Percentiles rank a stretch among this genome's conserved stretches.
Conservation (phyloP, 2,797 vertebrate genomes). For the Gambusia yucatana region DNA sequence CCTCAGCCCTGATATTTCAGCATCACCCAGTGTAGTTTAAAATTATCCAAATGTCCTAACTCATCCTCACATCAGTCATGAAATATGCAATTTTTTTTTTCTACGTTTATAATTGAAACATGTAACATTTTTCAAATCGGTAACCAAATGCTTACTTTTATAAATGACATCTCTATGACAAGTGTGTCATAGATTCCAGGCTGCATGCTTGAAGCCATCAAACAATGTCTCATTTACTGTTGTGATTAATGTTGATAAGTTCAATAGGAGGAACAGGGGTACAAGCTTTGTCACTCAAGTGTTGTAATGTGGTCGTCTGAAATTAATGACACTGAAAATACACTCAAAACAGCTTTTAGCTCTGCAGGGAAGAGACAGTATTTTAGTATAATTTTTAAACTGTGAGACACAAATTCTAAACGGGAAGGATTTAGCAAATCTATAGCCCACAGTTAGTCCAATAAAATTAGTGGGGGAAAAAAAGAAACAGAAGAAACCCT, state of each 20-base stretch:
- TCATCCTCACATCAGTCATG: background rate
- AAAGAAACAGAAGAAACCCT: background rate
- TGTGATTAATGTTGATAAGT: background rate
- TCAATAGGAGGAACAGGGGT: background rate
- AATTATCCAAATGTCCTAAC: background rate
- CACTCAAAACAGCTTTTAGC: background rate
- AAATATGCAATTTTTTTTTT: background rate
- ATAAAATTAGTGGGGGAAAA: background rate
- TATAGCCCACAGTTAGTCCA: background rate
- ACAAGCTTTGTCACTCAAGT: background rate
- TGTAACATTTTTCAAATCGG: background rate
- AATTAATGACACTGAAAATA: background rate
- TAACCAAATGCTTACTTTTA: background rate
- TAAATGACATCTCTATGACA: background rate
- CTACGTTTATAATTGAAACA: background rate
- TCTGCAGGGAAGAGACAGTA: background rate
- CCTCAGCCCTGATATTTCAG: background rate
- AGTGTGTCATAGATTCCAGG: background rate
- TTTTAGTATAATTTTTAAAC: background rate
- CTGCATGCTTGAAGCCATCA: background rate
- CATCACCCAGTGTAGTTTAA: no score
- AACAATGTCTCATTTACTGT: background rate
- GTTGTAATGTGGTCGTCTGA: background rate
- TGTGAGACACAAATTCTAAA: background rate
- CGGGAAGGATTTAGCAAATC: background rate